Evolutionary conservation across 2,113 vertebrate genomes (phyloP).

Genomic region (Zootoca vivipara): DNA sequence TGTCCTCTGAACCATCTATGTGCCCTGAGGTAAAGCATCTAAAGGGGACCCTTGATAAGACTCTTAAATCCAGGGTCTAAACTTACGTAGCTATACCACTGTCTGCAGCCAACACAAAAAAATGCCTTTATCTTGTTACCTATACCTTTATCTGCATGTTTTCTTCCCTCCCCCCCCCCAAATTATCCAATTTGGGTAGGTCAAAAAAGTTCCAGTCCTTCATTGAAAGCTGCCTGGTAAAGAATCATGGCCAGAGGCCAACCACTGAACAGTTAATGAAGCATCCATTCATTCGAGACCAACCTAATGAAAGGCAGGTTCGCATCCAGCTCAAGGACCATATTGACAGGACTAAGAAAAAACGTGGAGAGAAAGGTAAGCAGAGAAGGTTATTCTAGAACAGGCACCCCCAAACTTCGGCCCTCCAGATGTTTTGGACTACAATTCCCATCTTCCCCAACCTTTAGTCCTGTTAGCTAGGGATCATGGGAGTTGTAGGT

Average conservation of each 20-base stretch:
- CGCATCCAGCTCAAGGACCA: constrained; percentile 99
- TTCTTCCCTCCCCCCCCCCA: neutral
- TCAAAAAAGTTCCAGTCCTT: constrained; percentile 99
- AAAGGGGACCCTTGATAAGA: neutral
- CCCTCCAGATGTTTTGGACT: too few relatives aligned
- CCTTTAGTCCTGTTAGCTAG: too few relatives aligned
- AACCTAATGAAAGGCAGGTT: constrained; percentile 95
- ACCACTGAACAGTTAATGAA: constrained; percentile 97
- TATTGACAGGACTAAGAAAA: constrained; percentile 98
- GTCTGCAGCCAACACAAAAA: neutral
- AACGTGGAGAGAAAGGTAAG: constrained; percentile 92
- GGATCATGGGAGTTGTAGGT: too few relatives aligned
- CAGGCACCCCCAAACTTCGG: too few relatives aligned
- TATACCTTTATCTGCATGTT: neutral
- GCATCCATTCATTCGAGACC: constrained; percentile 95
- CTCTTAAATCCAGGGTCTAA: too few relatives aligned
- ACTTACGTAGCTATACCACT: neutral
- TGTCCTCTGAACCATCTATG: neutral
- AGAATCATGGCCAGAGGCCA: constrained; percentile 95
- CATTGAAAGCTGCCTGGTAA: constrained; percentile 96
- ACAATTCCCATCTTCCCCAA: too few relatives aligned
- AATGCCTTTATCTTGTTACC: neutral
- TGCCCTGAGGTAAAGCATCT: neutral
- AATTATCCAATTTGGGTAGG: constrained; percentile 73
- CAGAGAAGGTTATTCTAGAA: neutral